Conservation (phyloP, 1,140 invertebrate genomes). For the Caenorhabditis remanei region DNA sequence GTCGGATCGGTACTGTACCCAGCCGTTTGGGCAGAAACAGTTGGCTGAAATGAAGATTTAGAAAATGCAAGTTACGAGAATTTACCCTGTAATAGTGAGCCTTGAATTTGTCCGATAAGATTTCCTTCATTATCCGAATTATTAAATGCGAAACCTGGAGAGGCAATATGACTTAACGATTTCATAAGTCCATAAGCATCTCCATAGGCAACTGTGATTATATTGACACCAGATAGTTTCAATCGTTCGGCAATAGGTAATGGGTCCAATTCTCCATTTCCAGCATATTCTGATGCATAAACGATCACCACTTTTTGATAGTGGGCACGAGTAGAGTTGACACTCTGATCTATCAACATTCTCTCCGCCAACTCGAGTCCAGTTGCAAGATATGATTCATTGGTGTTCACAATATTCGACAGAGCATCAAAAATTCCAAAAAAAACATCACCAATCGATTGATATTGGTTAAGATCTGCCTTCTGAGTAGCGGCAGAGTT, state of each 20-base stretch:
- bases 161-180: not conserved
- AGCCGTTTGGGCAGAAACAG: not conserved
- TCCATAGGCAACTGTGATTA: not conserved
- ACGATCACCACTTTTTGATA: not conserved
- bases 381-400: not conserved
- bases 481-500: not conserved
- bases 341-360: not conserved
- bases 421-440: no score
- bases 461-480: not conserved
- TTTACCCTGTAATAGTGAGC: not conserved
- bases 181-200: not conserved
- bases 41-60: not conserved
- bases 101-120: not conserved
- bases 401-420: no score
- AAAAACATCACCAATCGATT: no score
- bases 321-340: not conserved
- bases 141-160: not conserved
- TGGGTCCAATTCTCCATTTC: not conserved
- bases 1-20: not conserved
- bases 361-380: not conserved
- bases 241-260: not conserved
- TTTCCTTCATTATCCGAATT: not conserved
- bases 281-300: not conserved
- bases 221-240: not conserved
- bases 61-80: not conserved